Percentiles rank a stretch among this genome's conserved stretches.
phyloP scores from a whole-genome alignment of 2,113 vertebrate genomes.

The Hylia prasina region DNA sequence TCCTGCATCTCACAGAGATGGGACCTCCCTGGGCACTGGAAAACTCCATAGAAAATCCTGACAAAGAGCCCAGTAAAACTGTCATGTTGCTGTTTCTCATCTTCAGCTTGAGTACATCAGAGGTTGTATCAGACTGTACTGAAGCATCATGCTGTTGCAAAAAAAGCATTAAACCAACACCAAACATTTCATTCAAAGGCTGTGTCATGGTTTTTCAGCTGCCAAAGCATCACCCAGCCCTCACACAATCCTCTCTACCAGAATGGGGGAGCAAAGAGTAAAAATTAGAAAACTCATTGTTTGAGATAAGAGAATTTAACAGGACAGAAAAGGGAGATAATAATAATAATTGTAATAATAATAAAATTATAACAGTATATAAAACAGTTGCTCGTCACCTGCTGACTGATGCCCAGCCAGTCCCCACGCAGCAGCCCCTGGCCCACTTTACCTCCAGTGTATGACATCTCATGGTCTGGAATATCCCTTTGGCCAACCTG shows the following conservation, averaged over 20 bases:
- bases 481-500: background rate
- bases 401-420: background rate
- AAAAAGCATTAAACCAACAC: conserved; percentile 1
- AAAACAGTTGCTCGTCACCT: background rate
- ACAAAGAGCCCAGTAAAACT: background rate
- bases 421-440: fast-evolving
- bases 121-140: background rate
- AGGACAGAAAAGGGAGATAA: background rate
- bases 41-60: background rate
- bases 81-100: background rate
- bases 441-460: background rate
- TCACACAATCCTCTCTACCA: background rate
- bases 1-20: background rate
- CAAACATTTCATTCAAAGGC: conserved; percentile 23
- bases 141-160: background rate
- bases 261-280: background rate
- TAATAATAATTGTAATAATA: background rate
- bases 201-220: background rate
- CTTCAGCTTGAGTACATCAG: background rate
- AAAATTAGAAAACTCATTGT: background rate
- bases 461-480: background rate
- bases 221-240: background rate
- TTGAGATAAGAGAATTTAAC: background rate
- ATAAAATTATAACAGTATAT: background rate
- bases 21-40: background rate